Base-by-base conservation (phyloP, 2,797 vertebrate species). In the Rallus crepitans region DNA sequence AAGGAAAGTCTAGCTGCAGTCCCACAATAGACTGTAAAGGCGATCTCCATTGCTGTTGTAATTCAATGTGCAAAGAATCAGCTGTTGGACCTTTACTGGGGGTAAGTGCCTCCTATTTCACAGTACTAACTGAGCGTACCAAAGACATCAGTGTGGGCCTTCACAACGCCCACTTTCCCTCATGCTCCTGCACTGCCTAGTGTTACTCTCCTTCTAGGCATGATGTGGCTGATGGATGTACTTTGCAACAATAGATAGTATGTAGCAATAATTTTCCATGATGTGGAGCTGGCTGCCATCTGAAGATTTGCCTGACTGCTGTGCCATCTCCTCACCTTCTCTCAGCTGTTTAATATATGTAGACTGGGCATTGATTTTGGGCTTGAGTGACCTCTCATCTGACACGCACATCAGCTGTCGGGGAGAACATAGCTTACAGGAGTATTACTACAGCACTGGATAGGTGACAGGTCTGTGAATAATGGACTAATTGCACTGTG, bases 121-220 rank as follows among this genome's bases (percentile, higher is more conserved):
- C 76, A 35, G 21, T 6, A 35, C 6, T 40, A 52, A 31, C 1
- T 30, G 37, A 52, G 47, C 3, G 11, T 12, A 33, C 12, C 56
- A 11, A 65, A 70, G 45, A 12, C 1, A 0, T 55, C 0, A 1
- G 48, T 47, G 20, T 59, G 1, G 3, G 27, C 63, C 48, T 53
- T 31, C 70, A 18, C 19, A 48, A 15, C 40, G 18, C 24, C 9
- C 7, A 1, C 35, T 45, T 64, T 39, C 20, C 56, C 31, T 56
- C 0, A 0, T 16, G 30, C 4, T 11, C 27, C 40, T 31, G 47
- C 55, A 4, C 31, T 64, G 76, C 33, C 15, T 2, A 14, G 24
- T 0, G 3, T 33, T 76, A 28, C 45, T 12, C 24, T 39, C 48
- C 57, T 65, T 76, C 53, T 61, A 2, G 0, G 0, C 23, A 6